Evolutionary conservation across 2,797 vertebrate species (phyloP).

Genomic region (Arctocebus calabarensis): DNA sequence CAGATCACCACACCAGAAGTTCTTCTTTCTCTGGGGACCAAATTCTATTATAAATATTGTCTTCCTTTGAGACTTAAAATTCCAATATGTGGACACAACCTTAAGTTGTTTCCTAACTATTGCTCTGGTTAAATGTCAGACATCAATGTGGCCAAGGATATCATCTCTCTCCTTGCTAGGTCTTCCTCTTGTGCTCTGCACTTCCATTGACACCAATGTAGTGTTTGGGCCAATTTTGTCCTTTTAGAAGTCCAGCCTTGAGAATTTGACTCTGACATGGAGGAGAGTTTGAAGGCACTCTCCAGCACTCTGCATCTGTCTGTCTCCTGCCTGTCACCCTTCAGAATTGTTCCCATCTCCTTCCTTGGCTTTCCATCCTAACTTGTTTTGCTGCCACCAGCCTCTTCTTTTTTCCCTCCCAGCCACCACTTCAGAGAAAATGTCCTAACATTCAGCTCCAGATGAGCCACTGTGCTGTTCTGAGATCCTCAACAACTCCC

Average conservation of each 20-base stretch:
- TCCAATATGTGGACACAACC: background rate
- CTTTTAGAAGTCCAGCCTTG: background rate
- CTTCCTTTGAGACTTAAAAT: background rate
- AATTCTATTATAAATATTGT: background rate
- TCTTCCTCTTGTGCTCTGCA: background rate
- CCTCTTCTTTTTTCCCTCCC: background rate
- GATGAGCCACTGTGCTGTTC: background rate
- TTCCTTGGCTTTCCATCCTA: background rate
- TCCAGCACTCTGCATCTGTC: rapidly evolving
- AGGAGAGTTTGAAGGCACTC: background rate
- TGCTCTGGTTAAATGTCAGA: background rate
- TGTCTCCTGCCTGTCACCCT: background rate
- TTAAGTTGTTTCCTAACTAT: background rate
- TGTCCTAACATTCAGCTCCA: background rate
- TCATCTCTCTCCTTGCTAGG: background rate
- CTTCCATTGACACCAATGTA: background rate
- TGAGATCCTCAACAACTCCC: background rate
- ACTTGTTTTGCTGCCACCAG: background rate
- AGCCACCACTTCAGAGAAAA: background rate
- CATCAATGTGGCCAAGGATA: background rate
- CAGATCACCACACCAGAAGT: background rate
- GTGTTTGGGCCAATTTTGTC: background rate
- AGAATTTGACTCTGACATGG: background rate
- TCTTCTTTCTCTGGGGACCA: background rate
- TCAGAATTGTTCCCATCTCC: background rate